Percentiles rank a stretch among this genome's conserved stretches.
phyloP scores from a whole-genome alignment of 2,888 invertebrate genomes.

The Caenorhabditis drosophilae region DNA sequence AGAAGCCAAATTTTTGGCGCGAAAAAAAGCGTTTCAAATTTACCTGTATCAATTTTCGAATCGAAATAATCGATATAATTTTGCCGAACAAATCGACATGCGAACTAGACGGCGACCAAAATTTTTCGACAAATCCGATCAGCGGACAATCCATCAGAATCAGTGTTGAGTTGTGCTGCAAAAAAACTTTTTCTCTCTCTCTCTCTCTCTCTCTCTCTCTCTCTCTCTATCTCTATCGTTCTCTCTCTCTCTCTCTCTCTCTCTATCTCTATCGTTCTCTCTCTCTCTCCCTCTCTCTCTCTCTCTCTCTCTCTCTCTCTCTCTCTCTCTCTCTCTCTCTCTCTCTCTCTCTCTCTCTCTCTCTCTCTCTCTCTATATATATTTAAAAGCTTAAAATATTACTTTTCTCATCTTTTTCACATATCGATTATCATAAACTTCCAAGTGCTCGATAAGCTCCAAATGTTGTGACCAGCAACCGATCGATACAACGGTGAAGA shows the following conservation, averaged over 20 bases:
- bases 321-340: no score
- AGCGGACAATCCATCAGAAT: conserved; percentile 27
- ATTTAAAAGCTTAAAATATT: not conserved
- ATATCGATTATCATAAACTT: conserved; percentile 32
- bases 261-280: no score
- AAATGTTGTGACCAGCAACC: conserved; percentile 36
- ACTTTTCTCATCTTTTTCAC: conserved; percentile 11
- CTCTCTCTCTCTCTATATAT: conserved; percentile 6
- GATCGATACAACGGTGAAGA: conserved; percentile 30
- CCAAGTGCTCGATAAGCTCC: conserved; percentile 30
- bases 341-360: no score
- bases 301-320: no score
- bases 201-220: no score
- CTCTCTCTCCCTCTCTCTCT: no score
- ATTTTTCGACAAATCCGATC: conserved; percentile 16
- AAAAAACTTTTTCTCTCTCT: no score
- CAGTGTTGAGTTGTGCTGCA: conserved; percentile 18
- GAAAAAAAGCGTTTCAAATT: conserved; percentile 3
- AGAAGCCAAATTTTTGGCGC: no score
- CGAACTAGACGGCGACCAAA: conserved; percentile 29
- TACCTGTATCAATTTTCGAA: conserved; percentile 32
- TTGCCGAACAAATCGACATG: conserved; percentile 34
- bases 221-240: no score
- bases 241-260: no score
- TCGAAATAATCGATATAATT: conserved; percentile 35